Base-by-base conservation (phyloP, 2,888 invertebrate genomes). In the Parapristionchus giblindavisi region DNA sequence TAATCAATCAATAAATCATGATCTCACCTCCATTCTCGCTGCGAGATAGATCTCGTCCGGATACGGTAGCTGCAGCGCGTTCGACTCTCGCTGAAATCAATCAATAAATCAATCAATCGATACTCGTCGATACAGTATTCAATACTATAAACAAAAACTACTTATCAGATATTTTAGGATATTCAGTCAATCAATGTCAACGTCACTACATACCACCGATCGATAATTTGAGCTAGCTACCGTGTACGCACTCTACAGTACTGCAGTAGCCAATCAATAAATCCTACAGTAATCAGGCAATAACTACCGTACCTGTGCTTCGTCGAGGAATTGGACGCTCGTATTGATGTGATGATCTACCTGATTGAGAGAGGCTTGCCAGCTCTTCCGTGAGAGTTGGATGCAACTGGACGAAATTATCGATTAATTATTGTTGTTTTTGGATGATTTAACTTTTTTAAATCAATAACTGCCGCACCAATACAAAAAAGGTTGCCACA, bases 31-130 rank as follows among this genome's bases (percentile, higher is more conserved):
- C n/a, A 66, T 51, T 66, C 66, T 43, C 29, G 43, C 29, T 8
- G 32, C 14, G n/a, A 66, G 66, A 51, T 66, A 48, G n/a, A 51
- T 29, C 29, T 70, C 70, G 36, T 70, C 70, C 29, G 54, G 54
- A 24, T 29, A 70, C 24, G 70, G 29, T 51, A 17, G 27, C 43
- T 70, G 70, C 32, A 38, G n/a, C 0, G 36, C 38, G 24, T 36
- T 70, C n/a, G 70, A 54, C 24, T 70, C 24, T 38, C 21, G 38
- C 70, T 52, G 70, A 0, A 56, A 68, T n/a, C n/a, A n/a, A n/a
- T n/a, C n/a, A n/a, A n/a, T n/a, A n/a, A n/a, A n/a, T n/a, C n/a
- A n/a, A n/a, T n/a, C n/a, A n/a, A n/a, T n/a, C n/a, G n/a, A n/a
- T n/a, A n/a, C n/a, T n/a, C n/a, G n/a, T n/a, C 1, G n/a, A n/a